A percentile compares a stretch with the other conserved stretches of the same genome.
Conservation (phyloP, 2,797 vertebrate genomes). For the Arnoldichthys spilopterus region DNA sequence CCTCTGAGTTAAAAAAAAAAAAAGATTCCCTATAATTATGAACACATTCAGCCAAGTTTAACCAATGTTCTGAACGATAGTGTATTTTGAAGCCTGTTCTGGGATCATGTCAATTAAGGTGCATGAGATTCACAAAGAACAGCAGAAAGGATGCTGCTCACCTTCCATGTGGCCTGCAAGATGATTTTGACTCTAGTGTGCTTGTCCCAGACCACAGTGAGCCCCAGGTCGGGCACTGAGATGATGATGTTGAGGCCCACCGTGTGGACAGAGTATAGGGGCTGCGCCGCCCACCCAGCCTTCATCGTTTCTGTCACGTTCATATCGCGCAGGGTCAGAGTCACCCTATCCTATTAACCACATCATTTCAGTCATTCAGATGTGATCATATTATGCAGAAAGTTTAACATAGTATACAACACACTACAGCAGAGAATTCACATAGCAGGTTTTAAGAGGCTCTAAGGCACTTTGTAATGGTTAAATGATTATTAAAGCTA, state of each 20-base stretch:
- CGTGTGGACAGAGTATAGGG: slow-evolving; percentile 68
- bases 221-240: slow-evolving; percentile 65
- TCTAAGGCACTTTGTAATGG: too few species aligned
- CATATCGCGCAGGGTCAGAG: slow-evolving; percentile 71
- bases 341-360: slow-evolving; percentile 62
- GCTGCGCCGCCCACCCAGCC: slow-evolving; percentile 22
- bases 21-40: too few species aligned
- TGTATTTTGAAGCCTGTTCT: too few species aligned
- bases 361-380: background rate
- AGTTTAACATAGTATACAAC: too few species aligned
- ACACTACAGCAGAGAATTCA: too few species aligned
- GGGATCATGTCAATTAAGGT: background rate
- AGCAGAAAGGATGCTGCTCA: slow-evolving; percentile 37
- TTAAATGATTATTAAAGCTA: too few species aligned
- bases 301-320: slow-evolving; percentile 60
- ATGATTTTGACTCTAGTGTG: slow-evolving; percentile 73
- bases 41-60: too few species aligned
- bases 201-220: slow-evolving; percentile 80
- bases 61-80: too few species aligned
- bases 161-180: slow-evolving; percentile 67
- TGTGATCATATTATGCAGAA: too few species aligned
- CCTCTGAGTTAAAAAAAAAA: too few species aligned
- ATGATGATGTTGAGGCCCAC: slow-evolving; percentile 77
- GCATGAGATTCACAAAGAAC: background rate
- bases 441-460: too few species aligned